Evolutionary conservation across 2,113 vertebrate genomes (phyloP).

Genomic region (Agapornis roseicollis): DNA sequence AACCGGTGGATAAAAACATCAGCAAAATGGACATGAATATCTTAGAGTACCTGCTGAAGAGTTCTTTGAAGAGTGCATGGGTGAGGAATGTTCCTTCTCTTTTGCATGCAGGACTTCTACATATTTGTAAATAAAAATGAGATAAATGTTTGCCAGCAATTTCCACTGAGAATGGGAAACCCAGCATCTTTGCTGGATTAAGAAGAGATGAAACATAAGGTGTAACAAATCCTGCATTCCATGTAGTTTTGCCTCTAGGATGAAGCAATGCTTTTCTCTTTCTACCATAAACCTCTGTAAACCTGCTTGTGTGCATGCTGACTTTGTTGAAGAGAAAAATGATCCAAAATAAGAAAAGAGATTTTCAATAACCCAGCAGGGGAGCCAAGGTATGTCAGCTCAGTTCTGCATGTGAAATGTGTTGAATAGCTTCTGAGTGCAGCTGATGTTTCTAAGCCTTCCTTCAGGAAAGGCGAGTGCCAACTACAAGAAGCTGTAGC

Average conservation of each 20-base stretch:
- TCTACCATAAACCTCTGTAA: neutral
- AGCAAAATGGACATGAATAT: neutral
- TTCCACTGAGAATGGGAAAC: neutral
- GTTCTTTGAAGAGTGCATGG: neutral
- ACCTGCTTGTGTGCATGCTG: neutral
- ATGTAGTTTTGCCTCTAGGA: neutral
- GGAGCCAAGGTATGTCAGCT: conserved; percentile 14
- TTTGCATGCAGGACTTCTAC: rapidly evolving
- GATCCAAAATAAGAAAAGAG: neutral
- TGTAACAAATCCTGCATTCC: neutral
- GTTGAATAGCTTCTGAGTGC: neutral
- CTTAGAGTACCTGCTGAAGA: neutral
- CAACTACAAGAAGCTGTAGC: neutral
- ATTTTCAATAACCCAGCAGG: conserved; percentile 4
- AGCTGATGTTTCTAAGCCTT: conserved; percentile 22
- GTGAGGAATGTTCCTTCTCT: neutral
- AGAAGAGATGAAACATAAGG: neutral
- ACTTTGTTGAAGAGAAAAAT: neutral
- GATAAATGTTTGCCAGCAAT: neutral
- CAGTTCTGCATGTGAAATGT: conserved; percentile 21
- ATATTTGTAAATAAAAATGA: neutral
- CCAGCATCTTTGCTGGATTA: neutral
- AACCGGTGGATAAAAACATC: neutral
- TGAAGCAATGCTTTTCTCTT: neutral
- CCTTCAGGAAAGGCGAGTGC: conserved; percentile 26